Percentiles rank a stretch among this genome's conserved stretches.
phyloP scores from a whole-genome alignment of 2,113 vertebrate genomes.

The Marmota monax region DNA sequence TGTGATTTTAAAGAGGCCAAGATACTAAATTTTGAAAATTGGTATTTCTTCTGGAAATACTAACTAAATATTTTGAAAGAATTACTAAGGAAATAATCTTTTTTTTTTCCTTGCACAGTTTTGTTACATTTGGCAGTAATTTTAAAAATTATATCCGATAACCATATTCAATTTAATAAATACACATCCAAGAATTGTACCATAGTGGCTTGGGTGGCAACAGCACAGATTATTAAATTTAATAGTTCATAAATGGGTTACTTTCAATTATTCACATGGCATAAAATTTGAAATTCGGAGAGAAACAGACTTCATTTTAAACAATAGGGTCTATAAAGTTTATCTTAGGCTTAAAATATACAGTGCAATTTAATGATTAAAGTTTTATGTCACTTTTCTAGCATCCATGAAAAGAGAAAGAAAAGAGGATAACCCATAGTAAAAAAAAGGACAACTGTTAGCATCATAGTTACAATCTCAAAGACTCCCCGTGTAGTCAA shows the following conservation, averaged over 20 bases:
- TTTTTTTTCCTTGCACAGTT: conserved; percentile 39
- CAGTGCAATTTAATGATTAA: conserved; percentile 13
- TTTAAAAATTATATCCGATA: conserved; percentile 63
- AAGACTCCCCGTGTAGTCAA: not conserved
- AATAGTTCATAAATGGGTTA: not conserved
- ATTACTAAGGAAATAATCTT: conserved; percentile 73
- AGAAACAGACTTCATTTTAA: conserved; percentile 51
- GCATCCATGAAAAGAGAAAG: not conserved
- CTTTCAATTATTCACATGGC: conserved; percentile 27
- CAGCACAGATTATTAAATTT: conserved; percentile 43
- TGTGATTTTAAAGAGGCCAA: conserved; percentile 78
- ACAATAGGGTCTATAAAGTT: not conserved
- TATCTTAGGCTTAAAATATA: conserved; percentile 34
- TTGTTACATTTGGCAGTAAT: conserved; percentile 73
- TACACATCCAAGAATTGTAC: conserved; percentile 41
- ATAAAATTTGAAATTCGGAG: conserved; percentile 27
- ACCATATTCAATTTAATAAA: conserved; percentile 59
- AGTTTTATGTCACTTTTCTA: conserved; percentile 42
- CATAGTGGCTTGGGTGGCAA: conserved; percentile 24
- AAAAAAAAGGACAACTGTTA: not conserved
- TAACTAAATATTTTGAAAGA: conserved; percentile 77
- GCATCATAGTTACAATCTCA: not conserved
- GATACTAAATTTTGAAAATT: conserved; percentile 77
- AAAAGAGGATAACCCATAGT: not conserved
- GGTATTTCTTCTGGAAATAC: conserved; percentile 74